phyloP scores from a whole-genome alignment of 2,797 vertebrate genomes.

The Paramormyrops hopkinsi region DNA sequence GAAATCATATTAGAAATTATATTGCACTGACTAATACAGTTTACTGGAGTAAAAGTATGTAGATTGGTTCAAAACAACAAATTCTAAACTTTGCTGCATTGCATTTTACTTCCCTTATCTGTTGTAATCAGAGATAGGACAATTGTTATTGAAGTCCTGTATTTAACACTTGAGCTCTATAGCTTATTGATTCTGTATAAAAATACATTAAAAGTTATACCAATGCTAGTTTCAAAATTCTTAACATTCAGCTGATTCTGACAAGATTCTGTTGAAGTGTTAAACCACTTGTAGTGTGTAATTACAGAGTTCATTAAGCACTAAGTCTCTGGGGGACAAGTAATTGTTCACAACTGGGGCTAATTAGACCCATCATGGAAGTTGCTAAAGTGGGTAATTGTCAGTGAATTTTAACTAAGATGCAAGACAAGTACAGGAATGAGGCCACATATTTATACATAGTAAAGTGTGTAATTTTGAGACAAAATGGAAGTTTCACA shows the following conservation, averaged over 20 bases:
- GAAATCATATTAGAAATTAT: neutral
- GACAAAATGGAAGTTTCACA: neutral
- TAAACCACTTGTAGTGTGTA: neutral
- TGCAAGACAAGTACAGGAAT: neutral
- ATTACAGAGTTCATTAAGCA: neutral
- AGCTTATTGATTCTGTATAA: neutral
- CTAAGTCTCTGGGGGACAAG: neutral
- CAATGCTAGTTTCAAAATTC: neutral
- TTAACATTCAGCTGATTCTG: neutral
- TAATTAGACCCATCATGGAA: slow-evolving; percentile 14
- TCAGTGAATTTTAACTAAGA: neutral
- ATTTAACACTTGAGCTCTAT: neutral
- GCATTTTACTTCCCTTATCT: neutral
- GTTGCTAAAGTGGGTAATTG: neutral
- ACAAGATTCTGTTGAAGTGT: neutral
- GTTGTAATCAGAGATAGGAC: neutral
- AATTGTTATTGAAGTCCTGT: neutral
- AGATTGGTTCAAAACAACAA: neutral
- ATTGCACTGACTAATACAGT: neutral
- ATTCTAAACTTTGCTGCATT: neutral
- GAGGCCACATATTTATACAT: neutral
- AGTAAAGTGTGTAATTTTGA: neutral
- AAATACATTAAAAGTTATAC: neutral
- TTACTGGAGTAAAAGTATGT: neutral
- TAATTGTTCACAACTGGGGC: slow-evolving; percentile 18